Base-by-base conservation (phyloP, 1,140 invertebrate genomes). In the Agraylea sexmaculata region DNA sequence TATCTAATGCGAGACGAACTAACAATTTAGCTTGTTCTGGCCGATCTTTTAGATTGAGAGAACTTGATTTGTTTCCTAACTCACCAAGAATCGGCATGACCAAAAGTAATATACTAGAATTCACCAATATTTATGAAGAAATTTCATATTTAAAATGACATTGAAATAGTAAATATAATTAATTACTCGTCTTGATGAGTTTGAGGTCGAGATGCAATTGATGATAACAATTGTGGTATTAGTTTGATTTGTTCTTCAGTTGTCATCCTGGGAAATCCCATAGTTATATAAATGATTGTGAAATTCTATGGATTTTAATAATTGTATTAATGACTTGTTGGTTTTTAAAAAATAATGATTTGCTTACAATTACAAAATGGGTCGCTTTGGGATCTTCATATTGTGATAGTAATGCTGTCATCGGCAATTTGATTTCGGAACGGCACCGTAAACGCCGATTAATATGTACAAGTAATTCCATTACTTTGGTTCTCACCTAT, bases 401-500 rank as follows among this genome's bases (percentile, higher is more conserved):
- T 43, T 88, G 79, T 28, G 77, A 64, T 10, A 95, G 58, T 3
- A 95, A 65, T 11, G 78, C 74, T 50, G 90, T 79, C n/a, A 95
- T 78, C 3, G 90, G 89, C 17, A 94, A 64, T 57, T 88, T 83
- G 2, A 95, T 81, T 54, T 77, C 71, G 5, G 80, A 75, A 29
- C 88, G 67, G 48, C 81, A 87, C 58, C 90, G 91, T 13, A 93
- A 66, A 41, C 89, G 66, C 55, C 87, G 87, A 58, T 91, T 94
- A 17, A 95, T 80, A 60, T 95, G 91, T 37, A 90, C 80, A 15
- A 94, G 59, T n/a, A 94, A 64, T 59, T 94, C 89, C 79, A 94
- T 87, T 6, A 94, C 83, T 77, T 89, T 63, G 7, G 62, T 68
- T n/a, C 64, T 54, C 4, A 68, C 64, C 65, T 66, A 28, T 25